Evolutionary conservation across 1,140 invertebrate genomes (phyloP).

Genomic region (Copidosoma floridanum): DNA sequence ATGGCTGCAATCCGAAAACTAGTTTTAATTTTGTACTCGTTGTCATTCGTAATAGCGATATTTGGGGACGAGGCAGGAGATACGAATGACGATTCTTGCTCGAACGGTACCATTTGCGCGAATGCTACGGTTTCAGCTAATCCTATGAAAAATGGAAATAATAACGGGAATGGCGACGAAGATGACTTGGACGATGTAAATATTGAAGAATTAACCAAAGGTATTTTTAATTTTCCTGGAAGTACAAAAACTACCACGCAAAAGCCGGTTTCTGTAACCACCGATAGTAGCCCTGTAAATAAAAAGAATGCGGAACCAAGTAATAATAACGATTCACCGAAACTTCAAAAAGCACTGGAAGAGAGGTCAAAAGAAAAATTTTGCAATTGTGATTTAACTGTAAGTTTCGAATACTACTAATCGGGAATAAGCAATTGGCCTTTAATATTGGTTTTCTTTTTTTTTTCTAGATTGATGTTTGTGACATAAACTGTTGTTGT

Average conservation of each 20-base stretch:
- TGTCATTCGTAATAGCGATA: neutral
- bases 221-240: constrained; percentile 11
- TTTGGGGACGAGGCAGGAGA: constrained; percentile 3
- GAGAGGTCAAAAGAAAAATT: constrained; percentile 35
- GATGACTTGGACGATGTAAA: constrained; percentile 11
- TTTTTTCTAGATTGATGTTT: constrained; percentile 36
- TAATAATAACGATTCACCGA: neutral
- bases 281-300: constrained; percentile 1
- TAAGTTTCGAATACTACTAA: constrained; percentile 27
- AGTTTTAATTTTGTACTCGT: neutral
- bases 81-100: neutral
- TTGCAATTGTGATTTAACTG: constrained; percentile 48
- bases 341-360: neutral
- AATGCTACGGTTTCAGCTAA: constrained; percentile 4
- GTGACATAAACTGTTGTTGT: constrained; percentile 54
- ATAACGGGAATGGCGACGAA: too few relatives aligned
- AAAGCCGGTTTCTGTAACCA: too few relatives aligned
- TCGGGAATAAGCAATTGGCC: neutral
- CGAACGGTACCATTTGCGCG: constrained; percentile 16
- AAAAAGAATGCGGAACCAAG: neutral
- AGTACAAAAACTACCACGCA: constrained; percentile 15
- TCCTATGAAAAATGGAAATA: neutral
- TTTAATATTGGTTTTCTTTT: constrained; percentile 11
- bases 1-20: constrained; percentile 4
- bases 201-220: constrained; percentile 5